Evolutionary conservation across 23 tunicate genomes (phyloP), one percentile per base, ranked within the genome.

Genomic region (Oikopleura vanhoeffeni): DNA sequence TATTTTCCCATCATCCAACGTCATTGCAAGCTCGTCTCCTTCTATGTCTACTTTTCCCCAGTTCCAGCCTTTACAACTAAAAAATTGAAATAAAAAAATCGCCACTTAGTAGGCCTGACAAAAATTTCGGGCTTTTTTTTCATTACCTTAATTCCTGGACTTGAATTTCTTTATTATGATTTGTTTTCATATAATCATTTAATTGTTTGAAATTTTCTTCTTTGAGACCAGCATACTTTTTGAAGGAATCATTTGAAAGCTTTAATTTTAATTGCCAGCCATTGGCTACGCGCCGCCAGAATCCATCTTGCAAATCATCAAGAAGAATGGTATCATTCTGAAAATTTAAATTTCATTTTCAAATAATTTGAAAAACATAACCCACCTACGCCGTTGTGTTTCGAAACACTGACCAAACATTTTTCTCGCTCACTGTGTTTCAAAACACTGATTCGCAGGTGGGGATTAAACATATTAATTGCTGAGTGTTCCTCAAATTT

Each of bases 221-320:
- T 85, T 90, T 90, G 85, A 93, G 90, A 40, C 98, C 98, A 86
- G 88, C 94, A 83, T 86, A 93, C 85, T 87, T 88, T 84, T 41
- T 86, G n/a, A 77, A 83, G 24, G 84, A 85, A 40, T 89, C 98
- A 76, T 84, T 86, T 42, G 49, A 64, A 27, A 89, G 35, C 1
- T 67, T 57, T 13, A 93, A 67, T 76, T 93, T 93, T 40, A 93
- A 76, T 84, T 93, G 91, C 85, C 76, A 84, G 39, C 90, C 94
- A 2, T 89, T 39, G 0, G 98, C 94, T 1, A 93, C 98, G 76
- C 94, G 85, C 39, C 98, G 86, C 98, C 98, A 93, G 40, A 85
- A 75, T 4, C 85, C 88, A 39, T 85, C 85, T 4, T 39, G 40
- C 24, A 93, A 41, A 40, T 90, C 94, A 41, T 67, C 85, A 33